Percentiles rank a stretch among this genome's conserved stretches.
Evolutionary conservation across 2,113 vertebrate species (phyloP).

Genomic region (Rhombomys opimus): DNA sequence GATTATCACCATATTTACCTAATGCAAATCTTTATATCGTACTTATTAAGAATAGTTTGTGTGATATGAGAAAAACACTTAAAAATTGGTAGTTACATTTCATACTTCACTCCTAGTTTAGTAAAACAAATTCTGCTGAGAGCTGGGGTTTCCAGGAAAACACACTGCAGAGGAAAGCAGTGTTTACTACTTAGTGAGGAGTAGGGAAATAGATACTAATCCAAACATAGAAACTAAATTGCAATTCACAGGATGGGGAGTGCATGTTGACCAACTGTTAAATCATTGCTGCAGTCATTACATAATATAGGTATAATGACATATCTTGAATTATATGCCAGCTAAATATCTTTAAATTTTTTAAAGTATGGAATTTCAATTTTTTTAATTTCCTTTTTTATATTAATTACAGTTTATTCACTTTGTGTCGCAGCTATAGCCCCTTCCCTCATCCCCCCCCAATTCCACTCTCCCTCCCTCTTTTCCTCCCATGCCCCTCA

Average conservation of each 20-base stretch:
- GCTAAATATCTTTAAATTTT: background rate
- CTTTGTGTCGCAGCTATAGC: too few species aligned
- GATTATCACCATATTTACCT: background rate
- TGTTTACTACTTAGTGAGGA: background rate
- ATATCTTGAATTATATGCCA: background rate
- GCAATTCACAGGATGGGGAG: background rate
- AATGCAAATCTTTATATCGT: background rate
- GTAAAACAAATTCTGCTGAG: background rate
- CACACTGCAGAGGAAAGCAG: background rate
- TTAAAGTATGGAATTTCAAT: background rate
- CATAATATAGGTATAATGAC: background rate
- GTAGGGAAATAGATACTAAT: background rate
- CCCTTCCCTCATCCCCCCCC: too few species aligned
- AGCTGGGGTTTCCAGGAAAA: constrained; percentile 24
- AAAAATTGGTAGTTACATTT: constrained; percentile 28
- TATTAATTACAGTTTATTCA: background rate
- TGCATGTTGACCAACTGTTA: background rate
- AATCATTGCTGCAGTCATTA: background rate
- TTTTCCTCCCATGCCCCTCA: too few species aligned
- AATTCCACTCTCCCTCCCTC: too few species aligned
- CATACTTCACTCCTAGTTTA: background rate
- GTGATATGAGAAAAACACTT: background rate
- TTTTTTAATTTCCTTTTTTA: background rate
- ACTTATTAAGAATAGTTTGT: background rate
- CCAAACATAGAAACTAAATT: background rate